phyloP scores from a whole-genome alignment of 2,113 vertebrate species.

The Tretioscincus oriximinensis region DNA sequence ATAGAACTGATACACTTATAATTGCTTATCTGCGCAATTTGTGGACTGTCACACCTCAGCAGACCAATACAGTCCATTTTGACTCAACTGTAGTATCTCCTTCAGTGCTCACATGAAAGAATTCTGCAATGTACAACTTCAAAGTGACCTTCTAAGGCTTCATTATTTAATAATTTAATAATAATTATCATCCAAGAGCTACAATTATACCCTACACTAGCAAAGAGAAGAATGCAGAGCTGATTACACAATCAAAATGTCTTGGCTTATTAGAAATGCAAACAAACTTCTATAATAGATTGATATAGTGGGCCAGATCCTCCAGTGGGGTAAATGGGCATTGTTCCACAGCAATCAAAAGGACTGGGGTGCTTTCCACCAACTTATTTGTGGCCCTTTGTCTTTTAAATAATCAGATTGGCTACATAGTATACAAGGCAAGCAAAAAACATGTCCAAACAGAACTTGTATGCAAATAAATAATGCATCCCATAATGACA shows the following conservation, averaged over 20 bases:
- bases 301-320: background rate
- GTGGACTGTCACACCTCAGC: conserved; percentile 17
- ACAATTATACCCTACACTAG: conserved; percentile 30
- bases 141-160: conserved; percentile 43
- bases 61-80: conserved; percentile 20
- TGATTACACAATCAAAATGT: conserved; percentile 44
- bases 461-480: conserved; percentile 13
- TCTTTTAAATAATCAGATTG: conserved; percentile 50
- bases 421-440: conserved; percentile 5
- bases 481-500: conserved; percentile 30
- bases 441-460: conserved; percentile 5
- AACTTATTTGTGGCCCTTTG: conserved; percentile 36
- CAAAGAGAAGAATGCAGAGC: conserved; percentile 43
- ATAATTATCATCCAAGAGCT: conserved; percentile 46
- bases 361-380: conserved; percentile 19
- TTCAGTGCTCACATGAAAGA: conserved; percentile 15
- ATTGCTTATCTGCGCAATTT: conserved; percentile 32
- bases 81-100: conserved; percentile 18
- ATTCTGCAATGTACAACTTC: conserved; percentile 26
- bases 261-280: conserved; percentile 50
- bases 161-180: conserved; percentile 59
- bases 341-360: background rate
- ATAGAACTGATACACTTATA: conserved; percentile 19
- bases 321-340: conserved; percentile 36
- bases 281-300: conserved; percentile 35